These are phyloP conservation scores for Rhea pennata DNA, from an alignment of 2,113 vertebrate genomes.

Conservation along the genomic window DNA sequence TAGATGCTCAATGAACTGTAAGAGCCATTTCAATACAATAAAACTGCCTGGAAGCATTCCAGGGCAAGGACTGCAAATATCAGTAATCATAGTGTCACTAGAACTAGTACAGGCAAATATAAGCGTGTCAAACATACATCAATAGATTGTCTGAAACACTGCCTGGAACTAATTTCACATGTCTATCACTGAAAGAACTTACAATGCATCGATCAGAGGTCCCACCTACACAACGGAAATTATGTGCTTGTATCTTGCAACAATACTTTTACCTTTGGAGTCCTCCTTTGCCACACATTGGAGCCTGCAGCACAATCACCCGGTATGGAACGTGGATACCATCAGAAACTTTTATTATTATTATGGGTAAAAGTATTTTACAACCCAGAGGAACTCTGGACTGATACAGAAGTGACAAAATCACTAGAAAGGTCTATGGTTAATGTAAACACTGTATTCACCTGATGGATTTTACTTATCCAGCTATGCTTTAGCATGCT, in stretches of 20 bases:
- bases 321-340: neutral
- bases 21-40: slow-evolving; percentile 85
- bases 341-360: slow-evolving; percentile 56
- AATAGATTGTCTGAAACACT: slow-evolving; percentile 48
- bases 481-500: neutral
- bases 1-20: slow-evolving; percentile 84
- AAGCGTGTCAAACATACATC: neutral
- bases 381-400: neutral
- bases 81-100: slow-evolving; percentile 67
- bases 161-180: slow-evolving; percentile 38
- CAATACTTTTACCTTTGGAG: neutral
- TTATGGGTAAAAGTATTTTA: slow-evolving; percentile 37
- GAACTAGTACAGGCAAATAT: slow-evolving; percentile 52
- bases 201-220: neutral
- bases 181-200: slow-evolving; percentile 6
- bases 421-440: neutral
- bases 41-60: slow-evolving; percentile 79
- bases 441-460: slow-evolving; percentile 38
- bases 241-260: neutral
- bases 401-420: slow-evolving; percentile 17
- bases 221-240: slow-evolving; percentile 25
- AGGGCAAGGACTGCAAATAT: slow-evolving; percentile 72
- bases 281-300: neutral
- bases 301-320: neutral
- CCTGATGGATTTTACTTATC: slow-evolving; percentile 18